A percentile compares a stretch with the other conserved stretches of the same genome.
These are phyloP conservation scores for Galleria mellonella DNA, from an alignment of 1,140 invertebrate species.

Conservation along the genomic window DNA sequence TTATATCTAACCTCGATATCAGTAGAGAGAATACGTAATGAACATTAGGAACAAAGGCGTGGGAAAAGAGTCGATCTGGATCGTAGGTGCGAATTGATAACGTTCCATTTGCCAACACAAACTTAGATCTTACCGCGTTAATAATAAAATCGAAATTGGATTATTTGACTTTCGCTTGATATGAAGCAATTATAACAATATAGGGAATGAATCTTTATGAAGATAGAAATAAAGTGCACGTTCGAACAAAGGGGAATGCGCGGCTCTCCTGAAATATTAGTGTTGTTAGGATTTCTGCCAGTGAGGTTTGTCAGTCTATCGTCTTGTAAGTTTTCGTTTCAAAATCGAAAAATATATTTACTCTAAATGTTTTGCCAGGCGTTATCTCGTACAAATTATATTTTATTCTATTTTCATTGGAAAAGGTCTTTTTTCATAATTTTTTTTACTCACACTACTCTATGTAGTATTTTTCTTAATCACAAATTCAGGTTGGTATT, in stretches of 20 bases:
- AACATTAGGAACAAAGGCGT: constrained; percentile 63
- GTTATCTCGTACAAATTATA: no score
- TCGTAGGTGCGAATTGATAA: constrained; percentile 49
- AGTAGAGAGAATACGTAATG: constrained; percentile 61
- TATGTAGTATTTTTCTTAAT: no score
- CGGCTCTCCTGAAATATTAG: constrained; percentile 52
- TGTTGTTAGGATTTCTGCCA: constrained; percentile 48
- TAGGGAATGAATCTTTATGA: constrained; percentile 15
- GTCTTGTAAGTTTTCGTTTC: no score
- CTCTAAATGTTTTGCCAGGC: no score
- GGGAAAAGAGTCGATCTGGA: constrained; percentile 53
- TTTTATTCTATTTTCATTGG: no score
- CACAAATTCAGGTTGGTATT: no score
- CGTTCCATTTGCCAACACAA: constrained; percentile 7
- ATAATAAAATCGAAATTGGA: constrained; percentile 19
- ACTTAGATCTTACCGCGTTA: constrained; percentile 20
- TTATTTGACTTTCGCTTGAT: constrained; percentile 10
- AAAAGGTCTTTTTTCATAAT: no score
- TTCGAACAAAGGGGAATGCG: constrained; percentile 25
- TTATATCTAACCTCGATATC: constrained; percentile 55
- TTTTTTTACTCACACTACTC: no score
- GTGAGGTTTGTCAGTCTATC: constrained; percentile 19
- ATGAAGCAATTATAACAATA: constrained; percentile 17
- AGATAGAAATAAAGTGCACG: constrained; percentile 12
- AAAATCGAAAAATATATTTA: no score